These are phyloP conservation scores for Enoplosus armatus DNA, from an alignment of 2,797 vertebrate genomes.

Conservation along the genomic window DNA sequence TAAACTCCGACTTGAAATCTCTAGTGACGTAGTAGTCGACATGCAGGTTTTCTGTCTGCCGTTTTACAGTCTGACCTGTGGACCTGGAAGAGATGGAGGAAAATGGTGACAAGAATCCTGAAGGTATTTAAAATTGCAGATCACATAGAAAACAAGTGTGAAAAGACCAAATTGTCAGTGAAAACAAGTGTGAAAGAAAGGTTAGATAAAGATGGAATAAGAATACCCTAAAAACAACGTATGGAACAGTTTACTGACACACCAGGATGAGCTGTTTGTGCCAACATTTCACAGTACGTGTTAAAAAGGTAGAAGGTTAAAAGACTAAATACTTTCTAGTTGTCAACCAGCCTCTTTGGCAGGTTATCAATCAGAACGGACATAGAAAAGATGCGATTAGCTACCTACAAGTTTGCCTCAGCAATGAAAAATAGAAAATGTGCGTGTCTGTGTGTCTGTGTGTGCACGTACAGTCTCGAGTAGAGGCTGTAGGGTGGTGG, in stretches of 20 bases:
- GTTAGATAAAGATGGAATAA: background rate
- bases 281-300: background rate
- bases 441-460: background rate
- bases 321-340: background rate
- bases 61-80: slow-evolving; percentile 93
- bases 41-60: slow-evolving; percentile 93
- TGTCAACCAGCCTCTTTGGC: background rate
- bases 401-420: background rate
- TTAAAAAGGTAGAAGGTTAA: background rate
- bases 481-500: slow-evolving; percentile 97
- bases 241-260: background rate
- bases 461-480: slow-evolving; percentile 90
- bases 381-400: background rate
- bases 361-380: background rate
- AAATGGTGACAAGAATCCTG: background rate
- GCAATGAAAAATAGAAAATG: background rate
- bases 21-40: slow-evolving; percentile 94
- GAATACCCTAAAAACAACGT: background rate
- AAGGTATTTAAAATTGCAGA: background rate
- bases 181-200: background rate
- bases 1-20: slow-evolving; percentile 97
- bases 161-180: background rate
- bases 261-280: background rate
- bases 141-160: background rate
- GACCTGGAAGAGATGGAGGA: slow-evolving; percentile 83